Conservation (phyloP, 1,140 invertebrate genomes). For the Rhagoletis zephyria region DNA sequence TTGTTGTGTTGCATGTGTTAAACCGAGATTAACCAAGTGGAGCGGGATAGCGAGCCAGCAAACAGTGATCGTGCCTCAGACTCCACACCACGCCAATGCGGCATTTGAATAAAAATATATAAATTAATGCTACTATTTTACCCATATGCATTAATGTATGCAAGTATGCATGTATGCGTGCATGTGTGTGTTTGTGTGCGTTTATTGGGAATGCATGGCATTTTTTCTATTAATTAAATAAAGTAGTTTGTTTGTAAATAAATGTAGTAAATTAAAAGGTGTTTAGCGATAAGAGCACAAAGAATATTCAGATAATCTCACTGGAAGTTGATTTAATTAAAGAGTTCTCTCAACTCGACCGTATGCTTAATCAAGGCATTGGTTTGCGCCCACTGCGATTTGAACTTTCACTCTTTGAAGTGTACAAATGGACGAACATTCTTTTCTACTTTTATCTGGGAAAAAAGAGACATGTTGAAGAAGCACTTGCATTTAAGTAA, state of each 20-base stretch:
- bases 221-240: conserved; percentile 49
- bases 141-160: neutral
- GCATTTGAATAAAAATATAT: conserved; percentile 40
- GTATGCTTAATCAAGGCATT: neutral
- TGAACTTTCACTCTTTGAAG: conserved; percentile 14
- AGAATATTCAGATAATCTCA: neutral
- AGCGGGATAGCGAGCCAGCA: neutral
- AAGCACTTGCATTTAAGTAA: too few species aligned
- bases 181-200: neutral
- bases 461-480: too few species aligned
- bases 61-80: neutral
- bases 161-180: neutral
- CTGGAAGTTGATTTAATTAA: conserved; percentile 45
- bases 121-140: conserved; percentile 23
- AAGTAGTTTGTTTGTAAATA: conserved; percentile 48
- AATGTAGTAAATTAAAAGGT: conserved; percentile 49
- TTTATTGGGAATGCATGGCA: neutral
- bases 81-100: neutral
- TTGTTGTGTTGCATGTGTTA: conserved; percentile 43
- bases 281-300: conserved; percentile 31
- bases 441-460: too few species aligned
- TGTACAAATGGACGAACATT: too few species aligned
- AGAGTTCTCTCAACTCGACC: neutral
- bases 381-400: neutral
- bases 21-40: conserved; percentile 47